Evolutionary conservation across 2,797 vertebrate genomes (phyloP).

Genomic region (Cossypha polioptera): DNA sequence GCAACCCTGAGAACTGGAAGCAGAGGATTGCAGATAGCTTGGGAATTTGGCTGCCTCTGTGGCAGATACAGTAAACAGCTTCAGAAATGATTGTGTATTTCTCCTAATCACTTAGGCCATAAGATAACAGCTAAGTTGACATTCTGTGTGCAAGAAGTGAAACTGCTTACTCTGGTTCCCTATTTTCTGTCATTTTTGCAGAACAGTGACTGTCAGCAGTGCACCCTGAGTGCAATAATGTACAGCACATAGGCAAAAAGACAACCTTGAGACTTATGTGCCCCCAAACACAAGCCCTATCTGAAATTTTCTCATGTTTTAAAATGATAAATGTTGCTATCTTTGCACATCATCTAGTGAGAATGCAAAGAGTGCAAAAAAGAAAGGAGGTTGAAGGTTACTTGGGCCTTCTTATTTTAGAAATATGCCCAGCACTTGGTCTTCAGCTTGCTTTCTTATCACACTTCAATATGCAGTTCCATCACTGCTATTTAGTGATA

Average conservation of each 20-base stretch:
- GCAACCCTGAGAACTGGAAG: background rate
- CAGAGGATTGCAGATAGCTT: slow-evolving; percentile 16
- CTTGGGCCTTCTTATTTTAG: background rate
- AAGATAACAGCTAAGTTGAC: slow-evolving; percentile 34
- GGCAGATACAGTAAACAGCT: slow-evolving; percentile 23
- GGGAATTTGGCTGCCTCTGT: slow-evolving; percentile 19
- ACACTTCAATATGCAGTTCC: background rate
- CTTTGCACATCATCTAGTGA: slow-evolving; percentile 19
- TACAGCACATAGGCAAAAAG: slow-evolving; percentile 38
- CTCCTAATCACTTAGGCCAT: slow-evolving; percentile 47
- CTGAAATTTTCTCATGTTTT: slow-evolving; percentile 48
- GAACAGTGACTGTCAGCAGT: background rate
- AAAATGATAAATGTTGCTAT: slow-evolving; percentile 35
- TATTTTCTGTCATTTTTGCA: slow-evolving; percentile 23
- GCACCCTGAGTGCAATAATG: background rate
- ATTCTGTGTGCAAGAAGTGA: slow-evolving; percentile 39
- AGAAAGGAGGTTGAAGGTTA: background rate
- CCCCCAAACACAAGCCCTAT: slow-evolving; percentile 3
- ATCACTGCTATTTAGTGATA: background rate
- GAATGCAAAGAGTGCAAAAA: slow-evolving; percentile 17
- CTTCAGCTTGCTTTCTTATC: background rate
- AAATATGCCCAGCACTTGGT: background rate
- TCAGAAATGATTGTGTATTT: slow-evolving; percentile 54
- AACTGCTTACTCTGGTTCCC: slow-evolving; percentile 40
- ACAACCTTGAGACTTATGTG: slow-evolving; percentile 18